Percentiles rank a stretch among this genome's conserved stretches.
Conservation (phyloP, 2,888 invertebrate species). For the Acanthacorydalis orientalis region DNA sequence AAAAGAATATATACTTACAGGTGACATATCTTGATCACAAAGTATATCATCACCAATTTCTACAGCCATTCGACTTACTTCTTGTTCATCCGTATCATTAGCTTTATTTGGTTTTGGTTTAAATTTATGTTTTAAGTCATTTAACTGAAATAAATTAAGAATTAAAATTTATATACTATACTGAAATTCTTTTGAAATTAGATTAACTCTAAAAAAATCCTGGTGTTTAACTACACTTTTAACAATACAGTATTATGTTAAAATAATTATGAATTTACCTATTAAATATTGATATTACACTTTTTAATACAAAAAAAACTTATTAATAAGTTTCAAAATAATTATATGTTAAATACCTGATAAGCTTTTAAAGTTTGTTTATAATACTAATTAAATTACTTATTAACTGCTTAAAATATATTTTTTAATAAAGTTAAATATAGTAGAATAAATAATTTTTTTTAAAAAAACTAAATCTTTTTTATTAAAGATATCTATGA, state of each 20-base stretch:
- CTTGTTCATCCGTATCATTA: background rate
- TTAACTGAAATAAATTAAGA: background rate
- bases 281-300: no score
- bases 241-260: no score
- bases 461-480: background rate
- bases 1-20: conserved; percentile 1
- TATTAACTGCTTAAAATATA: no score
- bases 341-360: no score
- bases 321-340: no score
- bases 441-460: no score
- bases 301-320: no score
- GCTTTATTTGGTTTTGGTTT: background rate
- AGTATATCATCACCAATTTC: conserved; percentile 3
- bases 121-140: background rate
- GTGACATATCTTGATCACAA: conserved; percentile 1
- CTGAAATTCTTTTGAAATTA: background rate
- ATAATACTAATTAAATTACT: no score
- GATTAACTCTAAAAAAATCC: background rate
- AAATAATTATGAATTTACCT: no score
- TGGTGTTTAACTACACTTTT: no score
- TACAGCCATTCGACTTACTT: conserved; percentile 3
- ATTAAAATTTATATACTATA: background rate
- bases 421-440: no score
- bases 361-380: no score
- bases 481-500: background rate